A percentile compares a stretch with the other conserved stretches of the same genome.
Conservation (phyloP, 2,797 vertebrate genomes). For the Pseudochirops cupreus region DNA sequence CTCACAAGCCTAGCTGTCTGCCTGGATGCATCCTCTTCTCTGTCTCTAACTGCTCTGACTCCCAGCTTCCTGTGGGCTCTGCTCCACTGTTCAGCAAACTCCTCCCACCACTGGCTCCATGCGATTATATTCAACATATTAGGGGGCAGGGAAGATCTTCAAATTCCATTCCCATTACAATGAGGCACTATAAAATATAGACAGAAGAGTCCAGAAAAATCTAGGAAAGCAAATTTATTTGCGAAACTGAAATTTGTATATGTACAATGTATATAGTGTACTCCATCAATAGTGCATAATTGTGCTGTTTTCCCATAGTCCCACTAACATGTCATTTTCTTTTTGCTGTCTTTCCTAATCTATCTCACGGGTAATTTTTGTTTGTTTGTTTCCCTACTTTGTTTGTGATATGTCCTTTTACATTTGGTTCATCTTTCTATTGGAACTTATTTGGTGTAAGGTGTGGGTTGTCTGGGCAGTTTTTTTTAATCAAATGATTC, state of each 20-base stretch:
- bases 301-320: background rate
- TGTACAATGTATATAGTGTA: no score
- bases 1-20: no score
- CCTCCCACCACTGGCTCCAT: no score
- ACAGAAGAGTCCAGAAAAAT: background rate
- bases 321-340: background rate
- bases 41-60: no score
- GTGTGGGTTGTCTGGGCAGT: no score
- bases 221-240: background rate
- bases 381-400: background rate
- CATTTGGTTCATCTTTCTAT: background rate
- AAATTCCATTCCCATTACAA: no score
- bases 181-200: background rate
- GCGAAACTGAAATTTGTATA: background rate
- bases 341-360: background rate
- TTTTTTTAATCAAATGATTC: no score
- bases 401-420: background rate
- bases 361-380: background rate
- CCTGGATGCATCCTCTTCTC: no score
- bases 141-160: no score
- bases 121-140: no score
- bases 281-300: background rate
- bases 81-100: no score
- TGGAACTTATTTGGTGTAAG: background rate
- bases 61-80: no score